Percentiles rank a stretch among this genome's conserved stretches.
Evolutionary conservation across 2,888 invertebrate species (phyloP).

Genomic region (Orthonevra nobilis): DNA sequence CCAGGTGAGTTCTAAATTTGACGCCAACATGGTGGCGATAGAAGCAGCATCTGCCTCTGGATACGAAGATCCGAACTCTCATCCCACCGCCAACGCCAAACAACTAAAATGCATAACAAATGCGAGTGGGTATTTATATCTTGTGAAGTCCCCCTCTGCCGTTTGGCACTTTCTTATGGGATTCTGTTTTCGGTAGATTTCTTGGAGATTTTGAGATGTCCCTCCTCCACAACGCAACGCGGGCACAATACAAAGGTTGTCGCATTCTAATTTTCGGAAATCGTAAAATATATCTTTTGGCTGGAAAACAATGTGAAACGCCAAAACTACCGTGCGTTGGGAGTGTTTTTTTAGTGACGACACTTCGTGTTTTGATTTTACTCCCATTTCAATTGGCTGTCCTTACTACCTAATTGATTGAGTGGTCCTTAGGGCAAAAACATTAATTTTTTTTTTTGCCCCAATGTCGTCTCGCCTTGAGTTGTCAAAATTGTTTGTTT

Average conservation of each 20-base stretch:
- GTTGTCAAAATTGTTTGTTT: constrained; percentile 5
- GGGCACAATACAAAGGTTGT: too few species aligned
- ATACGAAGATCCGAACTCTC: not conserved
- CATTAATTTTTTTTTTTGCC: not conserved
- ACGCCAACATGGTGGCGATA: constrained; percentile 29
- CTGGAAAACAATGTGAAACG: too few species aligned
- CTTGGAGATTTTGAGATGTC: constrained; percentile 12
- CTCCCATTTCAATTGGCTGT: not conserved
- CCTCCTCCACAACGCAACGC: not conserved
- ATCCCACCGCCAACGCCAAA: constrained; percentile 21
- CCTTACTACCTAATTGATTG: constrained; percentile 13
- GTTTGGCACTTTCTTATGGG: not conserved
- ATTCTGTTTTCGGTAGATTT: constrained; percentile 32
- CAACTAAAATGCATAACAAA: constrained; percentile 33
- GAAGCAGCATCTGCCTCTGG: not conserved
- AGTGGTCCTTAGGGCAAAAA: constrained; percentile 2
- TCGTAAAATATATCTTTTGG: too few species aligned
- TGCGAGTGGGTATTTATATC: constrained; percentile 29
- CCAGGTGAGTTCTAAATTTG: constrained; percentile 41
- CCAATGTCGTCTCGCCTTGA: not conserved
- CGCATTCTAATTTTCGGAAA: not conserved
- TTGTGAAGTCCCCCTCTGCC: not conserved
- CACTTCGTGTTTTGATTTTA: constrained; percentile 10
- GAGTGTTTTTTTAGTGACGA: not conserved
- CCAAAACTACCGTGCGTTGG: not conserved